Conservation (phyloP, 1,140 invertebrate species). For the Dreissena rostriformis region DNA sequence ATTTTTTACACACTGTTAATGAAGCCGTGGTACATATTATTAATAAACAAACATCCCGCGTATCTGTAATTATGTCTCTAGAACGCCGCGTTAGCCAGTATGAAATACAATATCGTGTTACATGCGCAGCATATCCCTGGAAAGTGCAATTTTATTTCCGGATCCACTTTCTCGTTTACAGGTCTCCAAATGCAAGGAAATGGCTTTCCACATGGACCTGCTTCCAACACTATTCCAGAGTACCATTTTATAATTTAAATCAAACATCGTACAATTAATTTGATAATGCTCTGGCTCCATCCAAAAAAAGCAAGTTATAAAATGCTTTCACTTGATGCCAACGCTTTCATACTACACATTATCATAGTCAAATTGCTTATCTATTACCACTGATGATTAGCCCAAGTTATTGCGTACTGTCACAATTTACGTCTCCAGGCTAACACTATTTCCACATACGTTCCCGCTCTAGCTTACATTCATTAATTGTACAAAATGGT, state of each 20-base stretch:
- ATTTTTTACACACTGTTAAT: conserved; percentile 46
- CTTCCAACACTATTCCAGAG: conserved; percentile 1
- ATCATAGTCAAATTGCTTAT: background rate
- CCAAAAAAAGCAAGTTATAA: conserved; percentile 9
- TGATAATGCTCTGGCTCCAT: conserved; percentile 1
- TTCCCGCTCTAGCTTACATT: conserved; percentile 6
- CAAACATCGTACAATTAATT: background rate
- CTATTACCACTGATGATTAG: background rate
- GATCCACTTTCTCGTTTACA: conserved; percentile 60
- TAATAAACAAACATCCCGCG: conserved; percentile 38
- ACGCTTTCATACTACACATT: background rate
- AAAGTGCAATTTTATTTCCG: conserved; percentile 39
- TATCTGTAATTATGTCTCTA: conserved; percentile 27
- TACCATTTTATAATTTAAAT: conserved; percentile 11
- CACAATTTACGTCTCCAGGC: background rate
- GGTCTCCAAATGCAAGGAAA: conserved; percentile 32
- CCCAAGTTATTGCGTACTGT: conserved; percentile 21
- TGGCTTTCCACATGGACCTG: conserved; percentile 48
- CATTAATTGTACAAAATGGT: conserved; percentile 21
- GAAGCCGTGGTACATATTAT: conserved; percentile 52
- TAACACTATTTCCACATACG: conserved; percentile 20
- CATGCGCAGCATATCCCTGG: conserved; percentile 50
- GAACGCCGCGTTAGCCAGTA: conserved; percentile 12
- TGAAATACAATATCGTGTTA: conserved; percentile 56
- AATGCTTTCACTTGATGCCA: conserved; percentile 13